Conservation (phyloP, 2,888 invertebrate species). For the Lampropteryx suffumata region DNA sequence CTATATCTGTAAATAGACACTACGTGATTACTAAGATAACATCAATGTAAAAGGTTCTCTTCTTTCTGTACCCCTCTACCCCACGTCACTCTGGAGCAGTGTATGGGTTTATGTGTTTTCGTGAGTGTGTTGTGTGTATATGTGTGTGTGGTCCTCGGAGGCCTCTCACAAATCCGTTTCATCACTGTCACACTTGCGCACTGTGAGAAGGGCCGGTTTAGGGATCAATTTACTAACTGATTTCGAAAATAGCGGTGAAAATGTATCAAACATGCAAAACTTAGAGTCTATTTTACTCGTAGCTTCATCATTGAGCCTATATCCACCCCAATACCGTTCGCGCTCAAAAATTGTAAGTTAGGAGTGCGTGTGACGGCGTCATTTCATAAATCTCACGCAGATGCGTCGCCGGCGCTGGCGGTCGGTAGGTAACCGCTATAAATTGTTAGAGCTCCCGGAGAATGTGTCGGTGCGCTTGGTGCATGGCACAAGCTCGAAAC, state of each 20-base stretch:
- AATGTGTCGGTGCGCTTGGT: constrained; percentile 21
- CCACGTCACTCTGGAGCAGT: constrained; percentile 1
- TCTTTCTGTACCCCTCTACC: background rate
- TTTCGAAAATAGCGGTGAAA: background rate
- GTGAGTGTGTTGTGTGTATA: background rate
- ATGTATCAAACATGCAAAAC: too few relatives aligned
- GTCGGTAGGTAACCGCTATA: constrained; percentile 49
- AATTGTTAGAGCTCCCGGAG: constrained; percentile 48
- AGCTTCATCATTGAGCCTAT: too few relatives aligned
- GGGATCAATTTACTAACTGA: too few relatives aligned
- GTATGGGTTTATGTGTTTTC: too few relatives aligned
- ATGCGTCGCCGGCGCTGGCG: constrained; percentile 41
- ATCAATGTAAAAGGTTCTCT: background rate
- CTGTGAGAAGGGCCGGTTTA: too few relatives aligned
- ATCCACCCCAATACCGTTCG: background rate
- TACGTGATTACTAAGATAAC: too few relatives aligned
- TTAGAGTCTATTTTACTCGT: too few relatives aligned
- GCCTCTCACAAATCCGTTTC: constrained; percentile 33
- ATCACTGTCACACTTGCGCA: constrained; percentile 41
- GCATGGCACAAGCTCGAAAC: background rate
- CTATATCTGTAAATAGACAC: too few relatives aligned
- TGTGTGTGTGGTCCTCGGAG: background rate
- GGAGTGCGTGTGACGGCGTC: constrained; percentile 32
- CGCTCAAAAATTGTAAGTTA: constrained; percentile 27
- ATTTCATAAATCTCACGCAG: constrained; percentile 65